Evolutionary conservation across 2,797 vertebrate species (phyloP), one percentile per base, ranked within the genome.

Genomic region (Vipera ursinii): DNA sequence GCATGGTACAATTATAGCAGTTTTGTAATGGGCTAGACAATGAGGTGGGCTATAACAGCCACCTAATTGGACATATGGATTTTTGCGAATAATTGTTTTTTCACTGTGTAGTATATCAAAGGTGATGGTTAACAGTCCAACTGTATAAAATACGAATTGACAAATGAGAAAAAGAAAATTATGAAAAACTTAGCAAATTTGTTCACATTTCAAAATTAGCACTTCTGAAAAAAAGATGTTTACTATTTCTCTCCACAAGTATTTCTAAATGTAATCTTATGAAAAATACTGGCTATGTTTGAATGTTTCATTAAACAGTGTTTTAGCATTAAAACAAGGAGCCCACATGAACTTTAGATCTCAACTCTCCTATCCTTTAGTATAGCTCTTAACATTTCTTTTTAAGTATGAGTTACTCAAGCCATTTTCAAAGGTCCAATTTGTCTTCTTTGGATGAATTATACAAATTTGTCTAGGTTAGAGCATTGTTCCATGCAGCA

Each of bases 11-110:
- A 97, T 96, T 91, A 97, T 93, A 85, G 97, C 97, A 0, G 96
- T 97, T 38, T 96, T 96, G 94, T 97, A 97, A 63, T 94, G 96
- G 55, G 97, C 93, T 63, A 95, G 89, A 92, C 97, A 98, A 92
- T 98, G 96, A 48, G 96, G 96, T 0, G 97, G 97, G 60, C 90
- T 96, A 93, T 97, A 98, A 89, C 5, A 87, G 26, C 97, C 97
- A 12, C 97, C 97, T 13, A 89, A 0, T 55, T 87, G 95, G 92
- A 98, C 97, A 14, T 96, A 95, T 15, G 96, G 97, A 90, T 98
- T 98, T 90, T 96, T 97, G 48, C 91, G 61, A 0, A 96, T 92
- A 53, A 98, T 97, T 78, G 0, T 93, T 93, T 82, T 97, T 95
- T 97, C 95, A 93, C 91, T 97, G 4, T 96, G 97, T 51, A 95